Conservation (phyloP, 2,888 invertebrate genomes). For the Drosophila paramelanica region DNA sequence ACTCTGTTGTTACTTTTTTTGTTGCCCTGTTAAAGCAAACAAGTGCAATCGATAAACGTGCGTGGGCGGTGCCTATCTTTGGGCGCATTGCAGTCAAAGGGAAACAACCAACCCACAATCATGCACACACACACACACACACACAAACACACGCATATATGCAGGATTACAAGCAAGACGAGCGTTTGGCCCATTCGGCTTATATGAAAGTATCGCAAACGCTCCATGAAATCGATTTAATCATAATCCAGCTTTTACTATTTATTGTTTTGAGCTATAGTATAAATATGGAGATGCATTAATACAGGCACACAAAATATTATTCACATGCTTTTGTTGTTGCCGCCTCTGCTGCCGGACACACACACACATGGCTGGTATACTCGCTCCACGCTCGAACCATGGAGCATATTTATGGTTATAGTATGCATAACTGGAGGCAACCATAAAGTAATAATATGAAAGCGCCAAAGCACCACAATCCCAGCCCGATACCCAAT, state of each 20-base stretch:
- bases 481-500: conserved; percentile 5
- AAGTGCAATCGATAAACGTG: conserved; percentile 69
- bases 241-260: conserved; percentile 81
- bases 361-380: conserved; percentile 39
- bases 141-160: conserved; percentile 9
- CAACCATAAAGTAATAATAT: conserved; percentile 79
- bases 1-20: conserved; percentile 10
- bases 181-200: conserved; percentile 30
- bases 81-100: conserved; percentile 65
- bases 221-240: conserved; percentile 79
- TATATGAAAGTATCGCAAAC: conserved; percentile 48
- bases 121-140: conserved; percentile 14
- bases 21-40: conserved; percentile 24
- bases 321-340: conserved; percentile 63
- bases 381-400: conserved; percentile 38
- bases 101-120: conserved; percentile 24
- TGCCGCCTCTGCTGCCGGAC: conserved; percentile 13
- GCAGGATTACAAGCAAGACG: conserved; percentile 52
- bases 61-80: conserved; percentile 67
- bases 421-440: conserved; percentile 80
- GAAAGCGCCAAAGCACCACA: conserved; percentile 56
- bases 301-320: conserved; percentile 79
- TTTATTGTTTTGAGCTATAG: conserved; percentile 81
- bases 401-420: conserved; percentile 73
- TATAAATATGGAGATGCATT: conserved; percentile 78